Conservation (phyloP, 1,140 invertebrate genomes). For the Brachionus rotundiformis region DNA sequence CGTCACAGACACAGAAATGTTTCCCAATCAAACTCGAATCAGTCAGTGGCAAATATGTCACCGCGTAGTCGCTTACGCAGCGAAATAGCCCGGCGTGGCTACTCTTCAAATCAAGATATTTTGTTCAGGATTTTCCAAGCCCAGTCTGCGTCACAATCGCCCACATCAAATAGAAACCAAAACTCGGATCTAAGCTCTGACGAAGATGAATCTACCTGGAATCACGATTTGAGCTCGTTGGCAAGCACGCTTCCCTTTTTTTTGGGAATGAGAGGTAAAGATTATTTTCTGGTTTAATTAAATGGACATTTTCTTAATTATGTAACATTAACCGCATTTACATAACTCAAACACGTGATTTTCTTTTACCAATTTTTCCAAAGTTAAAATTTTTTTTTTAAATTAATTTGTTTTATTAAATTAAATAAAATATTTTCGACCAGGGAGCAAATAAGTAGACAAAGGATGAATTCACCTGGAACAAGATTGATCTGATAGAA, state of each 20-base stretch:
- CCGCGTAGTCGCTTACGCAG: slow-evolving; percentile 2
- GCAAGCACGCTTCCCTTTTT: slow-evolving; percentile 36
- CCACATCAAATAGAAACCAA: slow-evolving; percentile 30
- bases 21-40: slow-evolving; percentile 19
- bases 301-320: too few relatives aligned
- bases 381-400: too few relatives aligned
- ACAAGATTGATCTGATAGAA: too few relatives aligned
- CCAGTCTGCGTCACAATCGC: not conserved
- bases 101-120: not conserved
- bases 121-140: slow-evolving; percentile 35
- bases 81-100: slow-evolving; percentile 24
- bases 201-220: slow-evolving; percentile 43
- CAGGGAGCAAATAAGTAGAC: too few relatives aligned
- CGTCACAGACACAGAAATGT: slow-evolving; percentile 19
- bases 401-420: too few relatives aligned
- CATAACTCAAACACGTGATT: too few relatives aligned
- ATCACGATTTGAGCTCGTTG: slow-evolving; percentile 37
- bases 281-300: too few relatives aligned
- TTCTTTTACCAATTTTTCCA: too few relatives aligned
- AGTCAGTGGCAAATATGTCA: not conserved
- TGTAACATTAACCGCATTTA: too few relatives aligned
- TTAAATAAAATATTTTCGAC: too few relatives aligned
- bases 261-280: slow-evolving; percentile 46
- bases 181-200: slow-evolving; percentile 48
- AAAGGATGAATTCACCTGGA: too few relatives aligned